Evolutionary conservation across 2,888 invertebrate species (phyloP).

Genomic region (Emmelina monodactyla): DNA sequence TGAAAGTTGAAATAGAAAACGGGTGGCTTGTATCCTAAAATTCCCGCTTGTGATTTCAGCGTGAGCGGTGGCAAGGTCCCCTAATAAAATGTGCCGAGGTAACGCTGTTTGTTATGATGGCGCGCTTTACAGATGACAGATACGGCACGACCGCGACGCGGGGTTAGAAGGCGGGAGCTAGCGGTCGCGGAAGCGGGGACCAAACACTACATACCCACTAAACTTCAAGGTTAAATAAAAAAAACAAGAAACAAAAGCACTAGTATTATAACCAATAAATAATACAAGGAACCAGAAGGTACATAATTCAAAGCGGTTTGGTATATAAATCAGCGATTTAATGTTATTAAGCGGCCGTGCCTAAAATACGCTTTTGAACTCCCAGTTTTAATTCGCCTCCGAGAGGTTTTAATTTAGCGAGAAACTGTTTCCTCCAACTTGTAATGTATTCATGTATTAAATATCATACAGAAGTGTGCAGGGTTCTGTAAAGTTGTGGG

Average conservation of each 20-base stretch:
- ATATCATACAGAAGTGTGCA: no score
- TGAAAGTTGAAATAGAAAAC: no score
- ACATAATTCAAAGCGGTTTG: slow-evolving; percentile 29
- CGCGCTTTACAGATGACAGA: slow-evolving; percentile 46
- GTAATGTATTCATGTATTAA: no score
- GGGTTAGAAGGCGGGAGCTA: no score
- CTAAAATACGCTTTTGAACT: slow-evolving; percentile 48
- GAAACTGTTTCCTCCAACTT: slow-evolving; percentile 28
- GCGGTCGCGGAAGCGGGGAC: no score
- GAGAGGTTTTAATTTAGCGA: slow-evolving; percentile 51
- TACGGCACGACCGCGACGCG: slow-evolving; percentile 51
- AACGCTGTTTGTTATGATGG: slow-evolving; percentile 50
- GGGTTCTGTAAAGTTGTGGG: no score
- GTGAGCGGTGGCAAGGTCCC: slow-evolving; percentile 30
- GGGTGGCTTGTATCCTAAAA: no score
- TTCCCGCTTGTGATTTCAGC: slow-evolving; percentile 25
- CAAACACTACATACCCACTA: no score
- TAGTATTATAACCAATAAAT: no score
- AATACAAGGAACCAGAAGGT: slow-evolving; percentile 8
- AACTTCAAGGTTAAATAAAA: no score
- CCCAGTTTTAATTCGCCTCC: slow-evolving; percentile 45
- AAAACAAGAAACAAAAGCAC: no score
- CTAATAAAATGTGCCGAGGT: slow-evolving; percentile 60
- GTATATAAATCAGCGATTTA: slow-evolving; percentile 54
- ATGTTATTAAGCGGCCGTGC: slow-evolving; percentile 47